Conservation (phyloP, 2,888 invertebrate genomes). For the Erebia palarica region DNA sequence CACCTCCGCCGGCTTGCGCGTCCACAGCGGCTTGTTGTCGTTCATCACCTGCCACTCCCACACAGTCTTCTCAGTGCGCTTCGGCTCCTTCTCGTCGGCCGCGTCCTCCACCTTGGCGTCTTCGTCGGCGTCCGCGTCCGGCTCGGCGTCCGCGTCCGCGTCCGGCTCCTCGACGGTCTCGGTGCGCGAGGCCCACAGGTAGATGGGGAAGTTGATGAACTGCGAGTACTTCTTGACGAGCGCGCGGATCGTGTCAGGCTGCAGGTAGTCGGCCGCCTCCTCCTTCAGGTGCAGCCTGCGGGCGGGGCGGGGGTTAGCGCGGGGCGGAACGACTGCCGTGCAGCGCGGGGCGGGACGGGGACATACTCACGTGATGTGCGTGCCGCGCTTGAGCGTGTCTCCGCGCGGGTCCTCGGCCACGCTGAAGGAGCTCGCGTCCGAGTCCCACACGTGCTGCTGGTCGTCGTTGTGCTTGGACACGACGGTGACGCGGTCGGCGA, state of each 20-base stretch:
- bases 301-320: slow-evolving; percentile 13
- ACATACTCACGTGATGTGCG: slow-evolving; percentile 86
- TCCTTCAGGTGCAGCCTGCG: slow-evolving; percentile 95
- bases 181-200: slow-evolving; percentile 92
- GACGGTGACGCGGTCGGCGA: slow-evolving; percentile 97
- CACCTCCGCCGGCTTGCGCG: slow-evolving; percentile 93
- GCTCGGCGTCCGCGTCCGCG: slow-evolving; percentile 38
- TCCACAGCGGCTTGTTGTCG: slow-evolving; percentile 99
- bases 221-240: slow-evolving; percentile 99
- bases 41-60: slow-evolving; percentile 99
- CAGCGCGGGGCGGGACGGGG: no score
- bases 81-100: slow-evolving; percentile 83
- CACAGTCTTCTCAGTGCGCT: slow-evolving; percentile 96
- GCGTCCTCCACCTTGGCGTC: slow-evolving; percentile 55
- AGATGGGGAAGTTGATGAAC: slow-evolving; percentile 99
- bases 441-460: slow-evolving; percentile 98
- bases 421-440: slow-evolving; percentile 94
- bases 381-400: slow-evolving; percentile 94
- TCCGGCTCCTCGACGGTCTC: slow-evolving; percentile 85
- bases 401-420: slow-evolving; percentile 97
- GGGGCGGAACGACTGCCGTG: no score
- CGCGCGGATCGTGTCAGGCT: slow-evolving; percentile 93
- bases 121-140: slow-evolving; percentile 47
- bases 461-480: slow-evolving; percentile 97
- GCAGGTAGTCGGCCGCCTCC: slow-evolving; percentile 97